Evolutionary conservation across 2,113 vertebrate species (phyloP), one percentile per base, ranked within the genome.

Genomic region (Pituophis catenifer): DNA sequence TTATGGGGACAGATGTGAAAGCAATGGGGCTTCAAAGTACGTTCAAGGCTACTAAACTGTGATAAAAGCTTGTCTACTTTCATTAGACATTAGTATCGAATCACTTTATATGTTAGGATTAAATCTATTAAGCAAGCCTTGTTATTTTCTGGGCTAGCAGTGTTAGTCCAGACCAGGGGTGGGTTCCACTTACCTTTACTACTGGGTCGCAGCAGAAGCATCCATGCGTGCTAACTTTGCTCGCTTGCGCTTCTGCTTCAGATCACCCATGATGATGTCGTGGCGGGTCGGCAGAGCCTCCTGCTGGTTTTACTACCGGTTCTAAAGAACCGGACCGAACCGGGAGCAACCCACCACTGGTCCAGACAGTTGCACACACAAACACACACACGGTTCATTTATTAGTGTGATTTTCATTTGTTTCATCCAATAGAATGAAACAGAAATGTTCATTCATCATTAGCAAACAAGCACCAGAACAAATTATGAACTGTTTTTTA

Each of bases 381-480:
- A 19, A 38, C 7, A 81, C 70, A 81, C 65, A 70, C 13, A 81
- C 2, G 2, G 17, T 81, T 44, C 75, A 81, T 81, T 81, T 81
- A 44, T 81, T 44, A 81, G 75, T 81, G 91, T 91, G 94, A 38
- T 91, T 81, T 91, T 96, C 9, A 0, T 95, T 92, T 95, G 91
- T 62, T 1, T 91, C 26, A 85, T 0, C 0, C 93, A 92, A 19
- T 8, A 86, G 23, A 29, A 23, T 21, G 90, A 93, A 91, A 92
- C 95, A 94, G 95, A 96, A 38, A 93, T 50, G 48, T 50, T 50
- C 48, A 50, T 50, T 50, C 94, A 94, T 7, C 93, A 91, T 94
- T 89, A 96, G 93, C 94, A 94, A 93, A 94, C 93, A 95, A 95
- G 95, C 86, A 96, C 24, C 38, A 38, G 91, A 95, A 90, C 93